A percentile compares a stretch with the other conserved stretches of the same genome.
These are phyloP conservation scores for Emydura subglobosa DNA, from an alignment of 2,113 vertebrate genomes.

Conservation along the genomic window DNA sequence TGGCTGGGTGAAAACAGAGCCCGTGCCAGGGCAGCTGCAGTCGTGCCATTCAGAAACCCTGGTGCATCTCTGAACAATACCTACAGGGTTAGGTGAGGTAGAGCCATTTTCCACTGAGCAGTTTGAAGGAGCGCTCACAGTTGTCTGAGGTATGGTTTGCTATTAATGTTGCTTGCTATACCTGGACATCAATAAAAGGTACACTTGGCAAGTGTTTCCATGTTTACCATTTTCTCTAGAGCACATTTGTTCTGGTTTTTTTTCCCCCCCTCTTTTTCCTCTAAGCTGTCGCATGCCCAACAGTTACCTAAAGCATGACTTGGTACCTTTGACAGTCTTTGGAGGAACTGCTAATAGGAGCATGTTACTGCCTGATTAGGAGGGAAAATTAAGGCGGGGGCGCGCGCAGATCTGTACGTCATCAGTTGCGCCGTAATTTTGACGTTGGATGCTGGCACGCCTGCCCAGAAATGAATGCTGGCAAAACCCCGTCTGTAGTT, in stretches of 20 bases:
- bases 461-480: background rate
- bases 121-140: fast-evolving
- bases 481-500: background rate
- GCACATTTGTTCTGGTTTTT: fast-evolving
- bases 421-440: fast-evolving
- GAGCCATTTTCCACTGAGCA: fast-evolving
- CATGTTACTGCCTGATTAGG: fast-evolving
- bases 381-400: fast-evolving
- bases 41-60: fast-evolving
- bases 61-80: fast-evolving
- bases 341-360: background rate
- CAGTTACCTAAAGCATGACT: background rate
- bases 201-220: fast-evolving
- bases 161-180: fast-evolving
- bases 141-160: background rate
- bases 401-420: background rate
- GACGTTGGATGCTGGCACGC: fast-evolving
- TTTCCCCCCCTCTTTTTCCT: background rate
- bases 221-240: background rate
- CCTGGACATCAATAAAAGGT: background rate
- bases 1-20: background rate
- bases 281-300: fast-evolving
- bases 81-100: fast-evolving
- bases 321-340: no score
- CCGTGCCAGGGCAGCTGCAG: background rate